Conservation (phyloP, 2,888 invertebrate species). For the Bellardia bayeri region DNA sequence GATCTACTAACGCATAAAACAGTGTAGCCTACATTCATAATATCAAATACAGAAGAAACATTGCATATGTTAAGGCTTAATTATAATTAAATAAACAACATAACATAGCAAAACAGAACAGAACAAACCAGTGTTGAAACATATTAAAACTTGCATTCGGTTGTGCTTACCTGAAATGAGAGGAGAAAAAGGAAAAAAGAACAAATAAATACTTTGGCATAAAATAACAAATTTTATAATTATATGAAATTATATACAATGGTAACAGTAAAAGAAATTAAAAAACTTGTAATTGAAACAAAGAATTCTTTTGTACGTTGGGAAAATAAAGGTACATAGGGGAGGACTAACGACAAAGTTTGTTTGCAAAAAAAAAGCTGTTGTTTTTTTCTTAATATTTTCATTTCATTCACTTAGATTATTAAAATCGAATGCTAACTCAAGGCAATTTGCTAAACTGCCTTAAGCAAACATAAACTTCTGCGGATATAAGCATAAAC, state of each 20-base stretch:
- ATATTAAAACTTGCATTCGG: conserved; percentile 22
- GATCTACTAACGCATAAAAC: neutral
- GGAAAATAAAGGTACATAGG: neutral
- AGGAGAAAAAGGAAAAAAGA: conserved; percentile 20
- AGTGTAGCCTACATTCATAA: conserved; percentile 47
- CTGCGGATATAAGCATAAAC: too few species aligned
- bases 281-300: neutral
- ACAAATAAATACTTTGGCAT: conserved; percentile 17
- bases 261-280: neutral
- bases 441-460: too few species aligned
- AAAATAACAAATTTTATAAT: conserved; percentile 45
- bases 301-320: neutral
- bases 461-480: too few species aligned
- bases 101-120: neutral
- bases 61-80: conserved; percentile 66
- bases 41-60: conserved; percentile 23
- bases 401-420: too few species aligned
- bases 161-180: conserved; percentile 63
- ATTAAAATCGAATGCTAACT: too few species aligned
- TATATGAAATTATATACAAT: conserved; percentile 43
- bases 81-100: conserved; percentile 50
- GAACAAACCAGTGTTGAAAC: conserved; percentile 29
- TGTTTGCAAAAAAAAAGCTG: too few species aligned
- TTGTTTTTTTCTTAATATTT: too few species aligned
- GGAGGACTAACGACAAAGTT: too few species aligned